Evolutionary conservation across 2,888 invertebrate species (phyloP).

Genomic region (Merodon equestris): DNA sequence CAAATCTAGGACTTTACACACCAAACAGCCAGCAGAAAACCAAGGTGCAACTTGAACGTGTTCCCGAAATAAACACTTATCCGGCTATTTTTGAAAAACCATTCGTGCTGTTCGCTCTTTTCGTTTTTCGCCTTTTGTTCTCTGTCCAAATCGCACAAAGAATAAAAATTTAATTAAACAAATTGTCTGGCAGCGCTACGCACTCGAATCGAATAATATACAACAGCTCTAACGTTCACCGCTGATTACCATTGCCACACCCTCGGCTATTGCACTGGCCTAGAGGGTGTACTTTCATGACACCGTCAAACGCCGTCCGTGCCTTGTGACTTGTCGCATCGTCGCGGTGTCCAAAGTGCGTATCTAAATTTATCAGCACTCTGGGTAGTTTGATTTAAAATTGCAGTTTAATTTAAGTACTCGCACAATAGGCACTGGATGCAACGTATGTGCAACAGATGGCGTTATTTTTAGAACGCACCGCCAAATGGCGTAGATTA

Average conservation of each 20-base stretch:
- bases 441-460: slow-evolving; percentile 56
- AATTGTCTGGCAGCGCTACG: slow-evolving; percentile 10
- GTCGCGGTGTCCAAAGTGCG: neutral
- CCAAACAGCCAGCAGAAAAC: slow-evolving; percentile 15
- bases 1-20: neutral
- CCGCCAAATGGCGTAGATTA: slow-evolving; percentile 46
- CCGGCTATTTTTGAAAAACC: slow-evolving; percentile 47
- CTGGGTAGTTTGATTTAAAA: slow-evolving; percentile 38
- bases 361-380: slow-evolving; percentile 55
- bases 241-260: neutral
- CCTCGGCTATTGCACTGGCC: neutral
- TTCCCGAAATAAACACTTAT: slow-evolving; percentile 47
- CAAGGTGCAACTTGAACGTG: slow-evolving; percentile 44
- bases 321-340: slow-evolving; percentile 33
- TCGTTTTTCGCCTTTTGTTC: slow-evolving; percentile 17
- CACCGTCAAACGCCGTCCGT: slow-evolving; percentile 15
- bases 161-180: slow-evolving; percentile 26
- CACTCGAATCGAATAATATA: too few relatives aligned
- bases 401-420: slow-evolving; percentile 50
- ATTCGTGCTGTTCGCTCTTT: slow-evolving; percentile 44
- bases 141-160: neutral
- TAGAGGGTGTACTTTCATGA: slow-evolving; percentile 14
- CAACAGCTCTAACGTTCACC: neutral
- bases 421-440: slow-evolving; percentile 38
- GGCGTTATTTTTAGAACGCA: slow-evolving; percentile 47